A percentile compares a stretch with the other conserved stretches of the same genome.
Conservation (phyloP, 2,797 vertebrate species). For the Onychomys arenicola region DNA sequence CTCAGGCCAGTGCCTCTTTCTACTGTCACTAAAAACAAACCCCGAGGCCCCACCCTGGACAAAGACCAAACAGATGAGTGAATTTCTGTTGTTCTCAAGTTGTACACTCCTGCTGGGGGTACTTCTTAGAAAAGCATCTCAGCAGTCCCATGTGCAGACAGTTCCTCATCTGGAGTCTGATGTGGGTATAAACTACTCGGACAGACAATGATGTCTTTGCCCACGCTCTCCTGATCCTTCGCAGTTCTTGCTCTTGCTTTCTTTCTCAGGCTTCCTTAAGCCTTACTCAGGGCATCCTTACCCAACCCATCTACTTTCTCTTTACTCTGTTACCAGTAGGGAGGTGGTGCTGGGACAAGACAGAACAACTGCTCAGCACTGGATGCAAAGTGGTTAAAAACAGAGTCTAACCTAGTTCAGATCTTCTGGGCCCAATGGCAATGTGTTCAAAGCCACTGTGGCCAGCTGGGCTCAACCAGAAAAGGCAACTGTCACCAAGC, state of each 20-base stretch:
- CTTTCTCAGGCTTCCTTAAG: background rate
- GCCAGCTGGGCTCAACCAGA: background rate
- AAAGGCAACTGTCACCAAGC: background rate
- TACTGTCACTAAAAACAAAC: background rate
- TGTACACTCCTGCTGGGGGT: background rate
- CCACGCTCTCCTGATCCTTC: background rate
- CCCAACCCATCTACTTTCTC: background rate
- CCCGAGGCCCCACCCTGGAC: background rate
- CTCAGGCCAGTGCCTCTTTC: background rate
- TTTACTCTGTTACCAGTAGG: background rate
- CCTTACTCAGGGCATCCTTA: background rate
- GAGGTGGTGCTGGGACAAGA: background rate
- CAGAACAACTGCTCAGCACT: background rate
- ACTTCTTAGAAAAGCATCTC: background rate
- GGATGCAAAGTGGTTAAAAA: background rate
- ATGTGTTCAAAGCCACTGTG: background rate
- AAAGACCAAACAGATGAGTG: background rate
- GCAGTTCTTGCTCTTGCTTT: background rate
- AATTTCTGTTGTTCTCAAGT: background rate
- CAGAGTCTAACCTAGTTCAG: background rate
- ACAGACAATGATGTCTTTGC: background rate
- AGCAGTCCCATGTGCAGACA: background rate
- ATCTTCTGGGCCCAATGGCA: background rate
- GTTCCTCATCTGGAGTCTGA: background rate
- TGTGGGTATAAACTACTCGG: background rate